Conservation (phyloP, 2,888 invertebrate genomes). For the Eupithecia subumbrata region DNA sequence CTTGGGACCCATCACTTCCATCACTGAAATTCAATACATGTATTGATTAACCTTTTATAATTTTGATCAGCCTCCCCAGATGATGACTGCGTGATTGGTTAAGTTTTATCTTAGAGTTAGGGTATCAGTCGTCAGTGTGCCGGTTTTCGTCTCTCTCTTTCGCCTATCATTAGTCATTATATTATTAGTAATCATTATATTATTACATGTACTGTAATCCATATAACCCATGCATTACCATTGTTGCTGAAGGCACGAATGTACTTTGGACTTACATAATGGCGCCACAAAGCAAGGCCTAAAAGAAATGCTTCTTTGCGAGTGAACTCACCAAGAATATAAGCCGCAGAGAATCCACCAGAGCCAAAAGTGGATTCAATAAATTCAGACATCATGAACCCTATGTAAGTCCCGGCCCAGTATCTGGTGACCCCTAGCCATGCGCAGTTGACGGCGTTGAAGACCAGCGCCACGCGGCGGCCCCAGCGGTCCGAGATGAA, state of each 20-base stretch:
- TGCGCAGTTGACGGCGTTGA: conserved; percentile 84
- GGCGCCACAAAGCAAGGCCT: not conserved
- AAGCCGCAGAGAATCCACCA: conserved; percentile 87
- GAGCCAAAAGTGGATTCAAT: conserved; percentile 87
- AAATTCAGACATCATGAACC: conserved; percentile 87
- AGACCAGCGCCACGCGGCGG: conserved; percentile 82
- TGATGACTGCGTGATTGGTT: not conserved
- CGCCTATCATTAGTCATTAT: not conserved
- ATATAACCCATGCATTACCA: not conserved
- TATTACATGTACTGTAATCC: too few relatives aligned
- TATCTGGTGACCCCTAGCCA: conserved; percentile 85
- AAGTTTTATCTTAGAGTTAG: not conserved
- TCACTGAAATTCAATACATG: conserved; percentile 71
- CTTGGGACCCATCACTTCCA: conserved; percentile 90
- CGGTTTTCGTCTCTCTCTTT: not conserved
- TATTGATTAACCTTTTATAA: not conserved
- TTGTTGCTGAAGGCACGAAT: not conserved
- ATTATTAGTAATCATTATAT: too few relatives aligned
- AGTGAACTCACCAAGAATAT: conserved; percentile 84
- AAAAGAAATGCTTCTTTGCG: not conserved
- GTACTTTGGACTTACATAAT: not conserved
- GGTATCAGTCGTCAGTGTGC: not conserved
- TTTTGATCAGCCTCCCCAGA: not conserved
- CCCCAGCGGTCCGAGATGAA: conserved; percentile 89
- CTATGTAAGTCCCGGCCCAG: conserved; percentile 85